phyloP scores from a whole-genome alignment of 2,888 invertebrate species.

The Euspilapteryx auroguttella region DNA sequence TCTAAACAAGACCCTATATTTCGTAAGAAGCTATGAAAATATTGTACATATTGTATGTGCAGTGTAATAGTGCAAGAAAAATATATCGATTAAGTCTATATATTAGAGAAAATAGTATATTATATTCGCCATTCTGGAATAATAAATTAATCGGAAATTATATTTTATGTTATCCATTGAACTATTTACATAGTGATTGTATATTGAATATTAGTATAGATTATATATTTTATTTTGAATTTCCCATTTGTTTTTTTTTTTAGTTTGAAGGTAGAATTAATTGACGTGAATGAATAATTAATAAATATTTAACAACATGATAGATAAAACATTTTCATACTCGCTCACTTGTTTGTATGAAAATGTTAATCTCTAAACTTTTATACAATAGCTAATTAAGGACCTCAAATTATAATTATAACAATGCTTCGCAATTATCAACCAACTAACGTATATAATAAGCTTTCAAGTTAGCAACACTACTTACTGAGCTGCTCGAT shows the following conservation, averaged over 20 bases:
- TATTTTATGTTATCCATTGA: no score
- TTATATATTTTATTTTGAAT: slow-evolving; percentile 19
- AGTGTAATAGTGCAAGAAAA: slow-evolving; percentile 38
- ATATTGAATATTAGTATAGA: slow-evolving; percentile 44
- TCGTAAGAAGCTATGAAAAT: slow-evolving; percentile 51
- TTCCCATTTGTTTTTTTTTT: no score
- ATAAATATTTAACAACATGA: slow-evolving; percentile 67
- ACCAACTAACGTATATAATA: slow-evolving; percentile 25
- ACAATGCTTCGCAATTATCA: slow-evolving; percentile 42
- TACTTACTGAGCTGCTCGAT: no score
- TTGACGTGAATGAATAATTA: slow-evolving; percentile 26
- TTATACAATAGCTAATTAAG: slow-evolving; percentile 48
- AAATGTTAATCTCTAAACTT: slow-evolving; percentile 58
- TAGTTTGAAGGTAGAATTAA: slow-evolving; percentile 27
- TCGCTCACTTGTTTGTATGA: slow-evolving; percentile 36
- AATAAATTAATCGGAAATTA: no score
- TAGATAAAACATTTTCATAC: slow-evolving; percentile 55
- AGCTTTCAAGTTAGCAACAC: slow-evolving; percentile 27
- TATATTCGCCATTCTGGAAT: slow-evolving; percentile 38
- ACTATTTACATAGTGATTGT: slow-evolving; percentile 44
- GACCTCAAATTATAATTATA: slow-evolving; percentile 39
- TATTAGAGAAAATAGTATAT: slow-evolving; percentile 51
- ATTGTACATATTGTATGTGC: slow-evolving; percentile 31
- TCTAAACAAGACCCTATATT: no score
- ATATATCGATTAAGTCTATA: slow-evolving; percentile 33